Conservation (phyloP, 2,797 vertebrate species). For the Sebastes steindachneri region DNA sequence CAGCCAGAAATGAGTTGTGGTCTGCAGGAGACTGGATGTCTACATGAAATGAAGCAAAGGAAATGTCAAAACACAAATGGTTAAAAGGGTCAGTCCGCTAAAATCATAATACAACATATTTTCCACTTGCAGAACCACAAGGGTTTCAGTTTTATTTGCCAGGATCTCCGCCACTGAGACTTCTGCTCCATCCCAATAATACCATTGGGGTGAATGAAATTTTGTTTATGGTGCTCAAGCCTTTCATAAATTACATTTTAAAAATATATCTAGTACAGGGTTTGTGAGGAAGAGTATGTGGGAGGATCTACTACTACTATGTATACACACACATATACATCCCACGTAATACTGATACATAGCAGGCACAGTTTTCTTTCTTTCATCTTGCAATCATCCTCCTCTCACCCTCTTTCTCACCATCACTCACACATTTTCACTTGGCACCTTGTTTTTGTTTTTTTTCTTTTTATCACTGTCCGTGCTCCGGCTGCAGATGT, state of each 20-base stretch:
- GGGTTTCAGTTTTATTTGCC: not conserved
- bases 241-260: not conserved
- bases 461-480: not conserved
- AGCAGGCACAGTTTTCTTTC: constrained; percentile 1
- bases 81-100: constrained; percentile 22
- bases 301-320: constrained; percentile 4
- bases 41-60: constrained; percentile 29
- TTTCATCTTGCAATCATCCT: constrained; percentile 29
- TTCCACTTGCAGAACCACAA: constrained; percentile 9
- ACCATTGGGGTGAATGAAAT: not conserved
- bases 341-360: not conserved
- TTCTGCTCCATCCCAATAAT: not conserved
- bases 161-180: not conserved
- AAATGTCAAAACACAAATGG: constrained; percentile 3
- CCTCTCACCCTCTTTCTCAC: constrained; percentile 36
- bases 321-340: not conserved
- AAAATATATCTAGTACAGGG: not conserved
- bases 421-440: constrained; percentile 27
- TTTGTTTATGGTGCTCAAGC: not conserved
- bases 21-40: constrained; percentile 36
- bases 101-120: constrained; percentile 23
- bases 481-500: constrained; percentile 20
- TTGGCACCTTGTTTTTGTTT: not conserved
- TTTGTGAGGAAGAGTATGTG: not conserved
- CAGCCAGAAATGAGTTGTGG: constrained; percentile 16